Evolutionary conservation across 2,797 vertebrate species (phyloP), one percentile per base, ranked within the genome.

Genomic region (Mycteria americana): DNA sequence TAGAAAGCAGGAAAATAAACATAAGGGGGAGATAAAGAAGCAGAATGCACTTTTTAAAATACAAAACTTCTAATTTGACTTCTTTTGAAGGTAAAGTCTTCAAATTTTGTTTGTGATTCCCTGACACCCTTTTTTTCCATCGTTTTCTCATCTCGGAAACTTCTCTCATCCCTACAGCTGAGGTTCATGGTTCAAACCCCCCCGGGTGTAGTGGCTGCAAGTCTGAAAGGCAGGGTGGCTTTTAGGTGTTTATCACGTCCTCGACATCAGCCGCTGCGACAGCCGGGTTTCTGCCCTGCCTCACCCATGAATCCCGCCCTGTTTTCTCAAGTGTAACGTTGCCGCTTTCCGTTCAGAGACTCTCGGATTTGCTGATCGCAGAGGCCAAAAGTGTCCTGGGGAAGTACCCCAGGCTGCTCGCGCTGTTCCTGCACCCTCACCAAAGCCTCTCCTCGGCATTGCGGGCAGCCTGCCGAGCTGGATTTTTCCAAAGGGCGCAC

Each of bases 111-210:
- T 48, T 74, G 50, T 24, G 41, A 37, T 74, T 85, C 41, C n/a
- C 28, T 54, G 59, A 22, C 10, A 3, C 18, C 0, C 37, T 4
- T 27, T 48, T 39, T 25, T 14, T 19, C 37, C 37, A 4, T 22
- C 35, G 54, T 68, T 63, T 72, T 33, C 18, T 39, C 23, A 6
- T 5, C 28, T 53, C 21, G 14, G 18, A 39, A 46, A 18, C 23
- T 33, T 33, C 69, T 22, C 48, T 50, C 12, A 10, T 17, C 46
- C 31, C 35, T 37, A 3, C 54, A 23, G 80, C 30, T 30, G 3
- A 43, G 1, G 2, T 17, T 31, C 4, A 11, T 0, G 48, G 9
- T 30, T 22, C 27, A 7, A 2, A 7, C 12, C 37, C 25, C 12
- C 12, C 18, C 0, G 7, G 18, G 33, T 3, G 39, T 6, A 18